Conservation (phyloP, 2,797 vertebrate species). For the Tangara arthus region DNA sequence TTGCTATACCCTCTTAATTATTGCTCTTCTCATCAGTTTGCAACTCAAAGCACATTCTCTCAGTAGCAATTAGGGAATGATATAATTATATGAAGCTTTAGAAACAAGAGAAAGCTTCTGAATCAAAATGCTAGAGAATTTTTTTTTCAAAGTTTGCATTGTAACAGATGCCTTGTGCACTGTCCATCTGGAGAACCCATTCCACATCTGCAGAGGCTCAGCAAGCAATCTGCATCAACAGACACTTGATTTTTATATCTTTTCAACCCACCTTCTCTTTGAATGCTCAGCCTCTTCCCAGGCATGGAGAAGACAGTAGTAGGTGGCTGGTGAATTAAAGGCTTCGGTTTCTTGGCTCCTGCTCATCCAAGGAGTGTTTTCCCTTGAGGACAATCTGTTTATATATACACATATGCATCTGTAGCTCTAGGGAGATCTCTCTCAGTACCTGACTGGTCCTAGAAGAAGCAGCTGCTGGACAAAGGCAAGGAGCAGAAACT, state of each 20-base stretch:
- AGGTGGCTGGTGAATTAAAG: not conserved
- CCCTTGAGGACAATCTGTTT: not conserved
- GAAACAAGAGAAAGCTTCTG: not conserved
- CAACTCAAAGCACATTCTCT: constrained; percentile 42
- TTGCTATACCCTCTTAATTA: constrained; percentile 63
- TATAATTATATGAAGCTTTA: not conserved
- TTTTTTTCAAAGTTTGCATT: not conserved
- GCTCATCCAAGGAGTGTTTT: not conserved
- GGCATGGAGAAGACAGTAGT: not conserved
- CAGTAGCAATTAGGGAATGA: constrained; percentile 38
- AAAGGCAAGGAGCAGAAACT: not conserved
- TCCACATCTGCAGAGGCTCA: not conserved
- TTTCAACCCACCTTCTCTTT: not conserved
- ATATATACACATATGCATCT: too few species aligned
- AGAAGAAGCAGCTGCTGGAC: not conserved
- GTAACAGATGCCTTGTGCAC: not conserved
- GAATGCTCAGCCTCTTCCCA: not conserved
- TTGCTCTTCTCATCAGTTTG: constrained; percentile 54
- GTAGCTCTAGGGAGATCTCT: not conserved
- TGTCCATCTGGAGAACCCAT: not conserved
- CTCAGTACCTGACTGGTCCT: not conserved
- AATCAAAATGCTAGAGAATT: not conserved
- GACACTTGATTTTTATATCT: not conserved
- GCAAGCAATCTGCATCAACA: not conserved
- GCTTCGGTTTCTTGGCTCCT: not conserved